phyloP scores from a whole-genome alignment of 2,888 invertebrate genomes.

The Tachina grossa region DNA sequence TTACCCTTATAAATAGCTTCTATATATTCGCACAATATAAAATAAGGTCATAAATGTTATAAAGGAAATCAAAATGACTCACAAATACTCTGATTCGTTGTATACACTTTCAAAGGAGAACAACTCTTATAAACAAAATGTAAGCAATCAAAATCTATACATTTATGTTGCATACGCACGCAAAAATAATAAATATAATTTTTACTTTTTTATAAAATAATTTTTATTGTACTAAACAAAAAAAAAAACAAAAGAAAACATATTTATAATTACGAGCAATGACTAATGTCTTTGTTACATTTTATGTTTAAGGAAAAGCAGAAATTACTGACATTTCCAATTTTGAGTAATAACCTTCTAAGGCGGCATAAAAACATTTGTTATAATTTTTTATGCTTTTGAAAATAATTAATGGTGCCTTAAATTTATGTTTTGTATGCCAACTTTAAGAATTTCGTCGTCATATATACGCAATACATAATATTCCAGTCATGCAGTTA shows the following conservation, averaged over 20 bases:
- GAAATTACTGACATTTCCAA: neutral
- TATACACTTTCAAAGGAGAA: neutral
- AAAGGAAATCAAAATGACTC: neutral
- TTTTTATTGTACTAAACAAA: neutral
- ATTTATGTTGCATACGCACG: conserved; percentile 50
- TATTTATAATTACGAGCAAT: neutral
- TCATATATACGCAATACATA: too few species aligned
- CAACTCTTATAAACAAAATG: conserved; percentile 20
- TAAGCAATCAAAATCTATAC: conserved; percentile 42
- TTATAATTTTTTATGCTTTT: neutral
- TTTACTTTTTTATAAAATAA: conserved; percentile 40
- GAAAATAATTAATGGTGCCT: neutral
- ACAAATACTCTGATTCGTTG: neutral
- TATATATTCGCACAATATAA: neutral
- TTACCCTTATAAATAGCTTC: conserved; percentile 45
- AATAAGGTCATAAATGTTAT: conserved; percentile 14
- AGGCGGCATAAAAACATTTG: neutral
- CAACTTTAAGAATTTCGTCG: too few species aligned
- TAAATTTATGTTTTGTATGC: too few species aligned
- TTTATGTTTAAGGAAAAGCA: neutral
- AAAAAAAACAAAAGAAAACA: neutral
- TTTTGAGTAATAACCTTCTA: neutral
- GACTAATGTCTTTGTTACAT: neutral
- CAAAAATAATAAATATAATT: conserved; percentile 64
- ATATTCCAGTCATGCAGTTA: too few species aligned